Conservation (phyloP, 2,113 vertebrate species). For the Fukomys damarensis region DNA sequence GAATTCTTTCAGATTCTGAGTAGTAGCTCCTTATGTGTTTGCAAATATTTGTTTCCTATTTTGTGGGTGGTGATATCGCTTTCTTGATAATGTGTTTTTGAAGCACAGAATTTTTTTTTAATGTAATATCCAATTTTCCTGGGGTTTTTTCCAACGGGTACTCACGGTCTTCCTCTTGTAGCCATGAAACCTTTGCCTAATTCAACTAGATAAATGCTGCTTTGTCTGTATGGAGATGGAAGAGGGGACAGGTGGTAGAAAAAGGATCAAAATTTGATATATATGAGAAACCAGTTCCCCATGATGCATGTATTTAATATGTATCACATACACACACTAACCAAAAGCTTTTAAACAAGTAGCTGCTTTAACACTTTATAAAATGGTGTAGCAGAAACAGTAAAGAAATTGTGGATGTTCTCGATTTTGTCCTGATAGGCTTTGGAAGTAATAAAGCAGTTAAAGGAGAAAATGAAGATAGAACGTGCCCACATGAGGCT, state of each 20-base stretch:
- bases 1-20: not conserved
- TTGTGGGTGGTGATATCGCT: not conserved
- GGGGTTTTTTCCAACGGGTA: not conserved
- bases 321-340: not conserved
- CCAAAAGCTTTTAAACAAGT: not conserved
- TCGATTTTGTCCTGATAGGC: constrained; percentile 87
- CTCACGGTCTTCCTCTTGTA: not conserved
- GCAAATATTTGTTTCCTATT: not conserved
- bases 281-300: not conserved
- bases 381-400: not conserved
- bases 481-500: constrained; percentile 98
- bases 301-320: not conserved
- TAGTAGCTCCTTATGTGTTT: not conserved
- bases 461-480: constrained; percentile 97
- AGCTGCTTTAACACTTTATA: not conserved
- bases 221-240: not conserved
- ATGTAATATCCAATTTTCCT: not conserved
- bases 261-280: not conserved
- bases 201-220: not conserved
- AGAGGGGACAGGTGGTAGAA: not conserved
- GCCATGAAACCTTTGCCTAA: not conserved
- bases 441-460: constrained; percentile 95
- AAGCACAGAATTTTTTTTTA: not conserved
- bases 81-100: not conserved
- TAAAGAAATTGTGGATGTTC: not conserved